Evolutionary conservation across 1,140 invertebrate genomes (phyloP), one percentile per base, ranked within the genome.

Genomic region (Hesperophylax magnus): DNA sequence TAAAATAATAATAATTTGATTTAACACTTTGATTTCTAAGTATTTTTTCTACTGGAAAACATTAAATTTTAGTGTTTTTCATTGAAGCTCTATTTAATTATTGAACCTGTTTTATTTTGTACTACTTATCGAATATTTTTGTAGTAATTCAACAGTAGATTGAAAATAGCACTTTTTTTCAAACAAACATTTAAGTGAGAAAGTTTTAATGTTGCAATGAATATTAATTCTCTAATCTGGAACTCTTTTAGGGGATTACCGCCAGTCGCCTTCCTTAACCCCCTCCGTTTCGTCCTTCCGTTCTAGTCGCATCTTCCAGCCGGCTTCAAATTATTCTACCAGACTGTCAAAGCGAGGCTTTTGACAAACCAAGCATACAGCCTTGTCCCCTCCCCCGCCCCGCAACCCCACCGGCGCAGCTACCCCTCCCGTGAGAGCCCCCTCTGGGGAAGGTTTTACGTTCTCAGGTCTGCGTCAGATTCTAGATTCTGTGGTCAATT

Each of bases 321-420:
- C 69, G 47, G 69, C 47, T 72, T 72, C 69, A 72, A 72, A 72
- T 72, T 72, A 72, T 72, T 56, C 77, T 82, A 39, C 77, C 54
- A 61, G 69, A 75, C 81, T 79, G 81, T 79, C 81, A 76, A 79
- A 79, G 72, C 60, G 60, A 79, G 71, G 81, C 81, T 82, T 82
- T 82, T 82, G 81, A 82, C 81, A 82, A 82, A 79, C 81, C 75
- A 67, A 79, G 77, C 77, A 79, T 79, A 65, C 81, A 65, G 81
- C 77, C 81, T 79, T 63, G 39, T 31, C 67, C 22, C 58, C 54
- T n/a, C 27, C 71, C 39, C 9, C 8, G 34, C 9, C 52, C 47
- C 53, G 17, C 79, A 18, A 20, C 52, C 67, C 54, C 58, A 24
- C 39, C 7, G 53, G 24, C 2, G 24, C 27, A 15, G 53, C 58